Base-by-base conservation (phyloP, 1,140 invertebrate genomes). In the Atta texana region DNA sequence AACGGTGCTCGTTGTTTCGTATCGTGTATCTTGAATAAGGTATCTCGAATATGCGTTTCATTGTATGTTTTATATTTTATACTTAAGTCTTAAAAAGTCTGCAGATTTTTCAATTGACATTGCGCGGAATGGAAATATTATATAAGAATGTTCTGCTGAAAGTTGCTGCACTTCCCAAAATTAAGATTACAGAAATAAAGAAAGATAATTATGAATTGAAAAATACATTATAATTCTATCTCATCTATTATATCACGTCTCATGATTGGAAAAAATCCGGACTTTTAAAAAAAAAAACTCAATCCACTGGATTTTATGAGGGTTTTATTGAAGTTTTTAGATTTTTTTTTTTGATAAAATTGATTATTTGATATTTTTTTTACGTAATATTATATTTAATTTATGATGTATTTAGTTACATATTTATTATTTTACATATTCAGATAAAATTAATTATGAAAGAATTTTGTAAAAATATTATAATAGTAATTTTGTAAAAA, bases 1-100 rank as follows among this genome's bases (percentile, higher is more conserved):
- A 21, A 63, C 69, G 69, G 53, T 49, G 24, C 24, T 61, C 68
- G 80, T 51, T 84, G 80, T 84, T 84, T 74, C 69, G 69, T 49
- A 69, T 84, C 80, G 71, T 71, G 49, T 75, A 61, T 31, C 28
- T 31, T 3, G 28, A 31, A 3, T 49, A 31, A 59, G 80, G 39
- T 55, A 49, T 71, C 28, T 49, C 55, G 39, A n/a, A 44, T 14
- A 44, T 31, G 55, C 72, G 14, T 61, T 69, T 81, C 59, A 18
- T 57, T 53, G 24, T 34, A 61, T 71, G 21, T 24, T 51, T 74
- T 61, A 59, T 10, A 68, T 82, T 72, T 72, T 59, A 28, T 61
- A 34, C 16, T 28, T 18, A 14, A 16, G 24, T 6, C 24, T 57
- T 28, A 21, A 71, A 18, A 4, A 63, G n/a, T 63, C 34, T 34